Evolutionary conservation across 2,888 invertebrate genomes (phyloP).

Genomic region (Ormyrus nitidulus): DNA sequence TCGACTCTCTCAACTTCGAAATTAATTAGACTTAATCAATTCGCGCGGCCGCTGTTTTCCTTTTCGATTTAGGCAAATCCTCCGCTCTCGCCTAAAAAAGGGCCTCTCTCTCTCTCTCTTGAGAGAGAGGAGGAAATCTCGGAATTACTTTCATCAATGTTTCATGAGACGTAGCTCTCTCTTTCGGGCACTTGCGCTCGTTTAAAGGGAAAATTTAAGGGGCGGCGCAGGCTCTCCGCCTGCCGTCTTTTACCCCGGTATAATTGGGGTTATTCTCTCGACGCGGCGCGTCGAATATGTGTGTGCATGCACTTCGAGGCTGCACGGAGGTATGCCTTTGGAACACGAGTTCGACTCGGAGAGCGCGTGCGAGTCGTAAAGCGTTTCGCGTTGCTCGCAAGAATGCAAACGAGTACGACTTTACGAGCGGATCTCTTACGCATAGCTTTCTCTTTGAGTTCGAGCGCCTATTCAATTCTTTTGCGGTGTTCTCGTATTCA

Average conservation of each 20-base stretch:
- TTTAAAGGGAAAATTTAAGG: conserved; percentile 23
- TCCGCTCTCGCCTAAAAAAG: neutral
- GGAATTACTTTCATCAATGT: conserved; percentile 66
- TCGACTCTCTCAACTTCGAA: neutral
- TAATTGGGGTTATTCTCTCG: conserved; percentile 16
- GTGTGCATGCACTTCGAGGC: neutral
- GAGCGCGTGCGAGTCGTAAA: conserved; percentile 29
- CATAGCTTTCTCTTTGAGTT: too few species aligned
- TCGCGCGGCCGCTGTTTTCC: conserved; percentile 11
- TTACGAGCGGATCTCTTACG: neutral
- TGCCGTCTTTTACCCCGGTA: neutral
- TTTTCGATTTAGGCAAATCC: neutral
- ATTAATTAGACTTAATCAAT: conserved; percentile 40
- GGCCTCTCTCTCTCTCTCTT: neutral
- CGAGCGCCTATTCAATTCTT: too few species aligned
- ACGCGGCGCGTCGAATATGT: neutral
- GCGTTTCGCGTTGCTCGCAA: neutral
- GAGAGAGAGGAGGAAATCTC: conserved; percentile 1
- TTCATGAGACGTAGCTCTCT: conserved; percentile 59
- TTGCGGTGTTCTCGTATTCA: too few species aligned
- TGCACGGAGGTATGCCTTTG: neutral
- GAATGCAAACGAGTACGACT: neutral
- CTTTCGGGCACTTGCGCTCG: neutral
- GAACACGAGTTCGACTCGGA: neutral
- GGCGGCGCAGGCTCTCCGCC: neutral